Base-by-base conservation (phyloP, 2,113 vertebrate genomes). In the Furnarius figulus region DNA sequence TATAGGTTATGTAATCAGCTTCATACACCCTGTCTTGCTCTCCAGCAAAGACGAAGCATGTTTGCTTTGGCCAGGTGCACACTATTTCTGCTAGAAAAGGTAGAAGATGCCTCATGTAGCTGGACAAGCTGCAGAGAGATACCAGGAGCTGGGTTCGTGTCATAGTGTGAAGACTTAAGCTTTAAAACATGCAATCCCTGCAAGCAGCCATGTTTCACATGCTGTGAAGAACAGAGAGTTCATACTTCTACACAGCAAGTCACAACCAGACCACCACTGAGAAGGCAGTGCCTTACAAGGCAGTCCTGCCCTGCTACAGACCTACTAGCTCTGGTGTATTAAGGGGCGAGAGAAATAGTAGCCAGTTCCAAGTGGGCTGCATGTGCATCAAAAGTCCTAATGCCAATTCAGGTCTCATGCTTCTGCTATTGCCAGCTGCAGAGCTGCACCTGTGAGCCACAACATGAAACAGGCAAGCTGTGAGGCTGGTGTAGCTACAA, bases 31-130 rank as follows among this genome's bases (percentile, higher is more conserved):
- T 74, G 33, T 70, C 53, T 42, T 52, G 50, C 85, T 87, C 49
- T 31, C 31, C 44, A 50, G 72, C 49, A 62, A 59, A 53, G 81
- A 70, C 24, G 58, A 40, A 4, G 0, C 42, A 12, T 3, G 24
- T 68, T 85, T 77, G 52, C 55, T 94, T 96, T 95, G 93, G 92
- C 82, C 76, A 81, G 46, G 12, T 55, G 70, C 68, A 92, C 37
- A 12, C 49, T 85, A n/a, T 71, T 94, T 91, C 82, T 87, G 59
- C 55, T 93, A 63, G 33, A 47, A 91, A 73, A 89, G 52, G 66
- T 59, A 92, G 84, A 94, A 76, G 85, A 90, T 1, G 42, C 78
- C 89, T 93, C 74, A 33, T 1, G 2, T 20, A 91, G 87, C 72
- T 39, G 78, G n/a, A 77, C 8, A 72, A 3, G 8, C 61, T 90